These are phyloP conservation scores for Bombylius discolor DNA, from an alignment of 2,888 invertebrate genomes.

Conservation along the genomic window DNA sequence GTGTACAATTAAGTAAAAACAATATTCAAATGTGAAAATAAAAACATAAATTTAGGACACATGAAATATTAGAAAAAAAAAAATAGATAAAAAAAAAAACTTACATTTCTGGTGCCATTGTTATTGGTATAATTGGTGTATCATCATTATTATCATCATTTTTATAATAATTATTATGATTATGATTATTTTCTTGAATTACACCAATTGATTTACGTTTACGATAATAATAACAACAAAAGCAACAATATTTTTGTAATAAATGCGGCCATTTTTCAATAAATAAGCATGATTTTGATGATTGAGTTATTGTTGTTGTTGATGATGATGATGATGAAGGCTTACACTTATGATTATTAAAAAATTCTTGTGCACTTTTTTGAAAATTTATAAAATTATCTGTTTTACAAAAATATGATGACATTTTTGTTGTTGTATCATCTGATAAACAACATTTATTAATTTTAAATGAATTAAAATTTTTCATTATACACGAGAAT, in stretches of 20 bases:
- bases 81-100: constrained; percentile 3
- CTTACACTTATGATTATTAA: background rate
- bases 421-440: background rate
- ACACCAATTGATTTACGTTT: constrained; percentile 30
- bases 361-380: constrained; percentile 6
- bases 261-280: constrained; percentile 16
- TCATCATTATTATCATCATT: constrained; percentile 8
- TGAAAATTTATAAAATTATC: constrained; percentile 5
- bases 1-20: no score
- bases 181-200: constrained; percentile 12
- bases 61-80: no score
- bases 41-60: background rate
- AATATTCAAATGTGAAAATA: background rate
- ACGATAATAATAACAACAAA: constrained; percentile 22
- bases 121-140: constrained; percentile 20
- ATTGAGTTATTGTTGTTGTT: no score
- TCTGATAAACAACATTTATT: background rate
- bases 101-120: constrained; percentile 18
- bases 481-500: background rate
- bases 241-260: constrained; percentile 21
- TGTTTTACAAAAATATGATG: background rate
- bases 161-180: constrained; percentile 7
- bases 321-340: background rate
- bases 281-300: background rate
- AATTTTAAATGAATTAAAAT: background rate